These are phyloP conservation scores for Helostoma temminkii DNA, from an alignment of 2,797 vertebrate species.

Conservation along the genomic window DNA sequence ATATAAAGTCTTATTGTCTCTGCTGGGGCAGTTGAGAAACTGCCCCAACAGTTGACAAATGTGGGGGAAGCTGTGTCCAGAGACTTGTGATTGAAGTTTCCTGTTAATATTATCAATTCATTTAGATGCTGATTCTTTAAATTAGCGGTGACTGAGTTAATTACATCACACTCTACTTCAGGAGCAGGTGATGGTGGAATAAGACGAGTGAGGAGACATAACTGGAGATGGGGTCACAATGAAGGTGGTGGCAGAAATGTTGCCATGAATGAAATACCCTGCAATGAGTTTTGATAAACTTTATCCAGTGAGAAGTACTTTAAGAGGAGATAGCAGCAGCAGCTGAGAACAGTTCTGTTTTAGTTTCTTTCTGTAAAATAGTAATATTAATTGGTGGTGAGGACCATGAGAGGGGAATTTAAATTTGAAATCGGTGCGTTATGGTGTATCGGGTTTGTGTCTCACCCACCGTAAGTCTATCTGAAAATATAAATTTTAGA, in stretches of 20 bases:
- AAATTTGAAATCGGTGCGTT: not conserved
- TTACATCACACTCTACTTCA: too few species aligned
- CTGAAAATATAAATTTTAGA: constrained; percentile 10
- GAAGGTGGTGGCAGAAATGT: constrained; percentile 35
- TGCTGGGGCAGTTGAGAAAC: too few species aligned
- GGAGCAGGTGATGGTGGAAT: too few species aligned
- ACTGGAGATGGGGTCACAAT: constrained; percentile 31
- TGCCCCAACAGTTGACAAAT: too few species aligned
- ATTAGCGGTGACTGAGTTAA: too few species aligned
- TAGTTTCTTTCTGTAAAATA: not conserved
- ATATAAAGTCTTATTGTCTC: too few species aligned
- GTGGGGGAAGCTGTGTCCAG: too few species aligned
- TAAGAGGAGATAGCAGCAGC: constrained; percentile 17
- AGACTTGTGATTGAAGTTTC: too few species aligned
- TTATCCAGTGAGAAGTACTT: constrained; percentile 10
- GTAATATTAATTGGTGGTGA: not conserved
- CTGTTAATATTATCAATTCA: too few species aligned
- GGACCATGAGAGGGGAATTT: constrained; percentile 1
- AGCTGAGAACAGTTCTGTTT: constrained; percentile 4
- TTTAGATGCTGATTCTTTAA: too few species aligned
- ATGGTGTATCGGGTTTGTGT: constrained; percentile 3
- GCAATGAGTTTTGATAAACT: constrained; percentile 24
- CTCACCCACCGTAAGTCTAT: not conserved
- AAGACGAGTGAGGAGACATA: constrained; percentile 6
- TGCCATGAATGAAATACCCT: constrained; percentile 18